Base-by-base conservation (phyloP, 2,113 vertebrate species). In the Lophochroa leadbeateri region DNA sequence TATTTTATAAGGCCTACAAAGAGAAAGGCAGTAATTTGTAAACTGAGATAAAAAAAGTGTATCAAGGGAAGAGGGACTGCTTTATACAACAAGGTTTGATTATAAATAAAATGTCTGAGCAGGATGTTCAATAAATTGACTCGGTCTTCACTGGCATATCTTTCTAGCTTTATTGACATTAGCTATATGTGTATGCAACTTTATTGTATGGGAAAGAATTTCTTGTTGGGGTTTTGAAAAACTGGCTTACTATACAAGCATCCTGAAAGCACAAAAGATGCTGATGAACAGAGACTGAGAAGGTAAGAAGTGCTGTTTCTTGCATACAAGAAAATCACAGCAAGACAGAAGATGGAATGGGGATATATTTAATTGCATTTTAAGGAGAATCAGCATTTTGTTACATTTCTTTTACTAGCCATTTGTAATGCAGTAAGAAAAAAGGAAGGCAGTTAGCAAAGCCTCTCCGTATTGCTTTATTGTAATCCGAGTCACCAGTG, bases 81-180 rank as follows among this genome's bases (percentile, higher is more conserved):
- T 94, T 97, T 91, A 77, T 43, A 67, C 39, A 95, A 89, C 18
- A 94, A 86, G 19, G 27, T 75, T 81, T 46, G 57, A 88, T 85
- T 94, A 70, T 96, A 97, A 97, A 92, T 85, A 63, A 64, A 70
- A 67, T 60, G 74, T 95, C 90, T 83, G 43, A 89, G 77, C 83
- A 93, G 96, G 96, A 94, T 87, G 46, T 92, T 97, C 94, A 97
- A 94, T 92, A 94, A 92, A 94, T 80, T 82, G 75, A 64, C 71
- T 95, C 85, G 67, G n/a, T 88, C 81, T 82, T 93, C 82, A 75
- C 78, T 96, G 92, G 91, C 90, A 94, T 92, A 76, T 86, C 85
- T 91, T 89, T 81, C 82, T 80, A 88, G 60, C 50, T 91, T 80
- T 93, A 94, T 88, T 94, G 88, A 95, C 94, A 92, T 95, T 91